phyloP scores from a whole-genome alignment of 1,140 invertebrate species.

The Microvelia longipes region DNA sequence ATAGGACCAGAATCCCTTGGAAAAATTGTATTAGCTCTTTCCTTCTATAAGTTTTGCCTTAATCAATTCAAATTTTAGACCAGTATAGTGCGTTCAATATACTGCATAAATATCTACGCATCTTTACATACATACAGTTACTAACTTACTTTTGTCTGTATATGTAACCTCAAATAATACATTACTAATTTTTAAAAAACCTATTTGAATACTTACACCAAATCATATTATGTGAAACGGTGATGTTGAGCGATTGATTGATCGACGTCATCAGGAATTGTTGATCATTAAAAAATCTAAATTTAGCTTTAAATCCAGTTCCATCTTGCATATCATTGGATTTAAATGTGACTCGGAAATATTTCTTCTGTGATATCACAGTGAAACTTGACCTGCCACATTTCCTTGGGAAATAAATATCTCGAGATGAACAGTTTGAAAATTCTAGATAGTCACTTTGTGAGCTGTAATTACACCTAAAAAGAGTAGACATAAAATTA shows the following conservation, averaged over 20 bases:
- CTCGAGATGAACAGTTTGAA: constrained; percentile 77
- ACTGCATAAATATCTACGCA: too few relatives aligned
- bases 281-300: not conserved
- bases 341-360: constrained; percentile 85
- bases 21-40: too few relatives aligned
- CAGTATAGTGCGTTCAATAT: too few relatives aligned
- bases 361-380: constrained; percentile 67
- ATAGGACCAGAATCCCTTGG: too few relatives aligned
- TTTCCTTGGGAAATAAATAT: constrained; percentile 69
- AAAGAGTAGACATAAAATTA: not conserved
- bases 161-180: too few relatives aligned
- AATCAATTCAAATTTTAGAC: too few relatives aligned
- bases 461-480: constrained; percentile 66
- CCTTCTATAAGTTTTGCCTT: too few relatives aligned
- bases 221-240: not conserved
- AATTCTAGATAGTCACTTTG: constrained; percentile 89
- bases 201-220: not conserved
- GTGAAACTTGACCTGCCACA: constrained; percentile 49
- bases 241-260: not conserved
- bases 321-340: constrained; percentile 85
- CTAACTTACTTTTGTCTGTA: too few relatives aligned
- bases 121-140: too few relatives aligned
- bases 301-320: constrained; percentile 73
- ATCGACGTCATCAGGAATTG: not conserved
- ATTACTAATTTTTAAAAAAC: too few relatives aligned